phyloP scores from a whole-genome alignment of 2,113 vertebrate genomes.

The Tor tambroides region DNA sequence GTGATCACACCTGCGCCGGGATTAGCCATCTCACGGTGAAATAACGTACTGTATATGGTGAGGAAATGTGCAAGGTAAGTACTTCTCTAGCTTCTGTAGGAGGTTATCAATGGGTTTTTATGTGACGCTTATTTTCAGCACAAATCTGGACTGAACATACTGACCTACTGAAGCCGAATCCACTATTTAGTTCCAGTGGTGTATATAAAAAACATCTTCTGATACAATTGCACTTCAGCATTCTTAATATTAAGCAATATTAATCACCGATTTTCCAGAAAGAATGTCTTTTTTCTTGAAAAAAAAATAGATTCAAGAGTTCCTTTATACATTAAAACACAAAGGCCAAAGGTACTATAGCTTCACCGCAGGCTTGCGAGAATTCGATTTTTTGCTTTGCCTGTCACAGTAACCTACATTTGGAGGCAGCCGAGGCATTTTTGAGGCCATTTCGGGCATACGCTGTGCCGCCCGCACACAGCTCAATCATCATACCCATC shows the following conservation, averaged over 20 bases:
- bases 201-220: not conserved
- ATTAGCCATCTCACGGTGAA: conserved; percentile 45
- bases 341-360: not conserved
- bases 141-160: conserved; percentile 9
- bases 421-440: conserved; percentile 3
- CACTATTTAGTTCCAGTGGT: not conserved
- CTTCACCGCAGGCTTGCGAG: not conserved
- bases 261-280: too few relatives aligned
- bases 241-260: not conserved
- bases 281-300: not conserved
- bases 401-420: conserved; percentile 37
- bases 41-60: not conserved
- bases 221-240: not conserved
- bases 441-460: not conserved
- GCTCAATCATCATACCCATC: conserved; percentile 29
- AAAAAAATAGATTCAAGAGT: not conserved
- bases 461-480: conserved; percentile 5
- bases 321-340: not conserved
- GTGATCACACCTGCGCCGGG: conserved; percentile 44
- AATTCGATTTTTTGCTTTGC: not conserved
- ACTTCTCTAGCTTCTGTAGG: conserved; percentile 8
- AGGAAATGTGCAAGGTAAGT: conserved; percentile 19
- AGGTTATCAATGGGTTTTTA: conserved; percentile 17
- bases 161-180: not conserved
- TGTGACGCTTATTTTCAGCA: not conserved